Evolutionary conservation across 2,797 vertebrate genomes (phyloP), one percentile per base, ranked within the genome.

Genomic region (Denticeps clupeoides): DNA sequence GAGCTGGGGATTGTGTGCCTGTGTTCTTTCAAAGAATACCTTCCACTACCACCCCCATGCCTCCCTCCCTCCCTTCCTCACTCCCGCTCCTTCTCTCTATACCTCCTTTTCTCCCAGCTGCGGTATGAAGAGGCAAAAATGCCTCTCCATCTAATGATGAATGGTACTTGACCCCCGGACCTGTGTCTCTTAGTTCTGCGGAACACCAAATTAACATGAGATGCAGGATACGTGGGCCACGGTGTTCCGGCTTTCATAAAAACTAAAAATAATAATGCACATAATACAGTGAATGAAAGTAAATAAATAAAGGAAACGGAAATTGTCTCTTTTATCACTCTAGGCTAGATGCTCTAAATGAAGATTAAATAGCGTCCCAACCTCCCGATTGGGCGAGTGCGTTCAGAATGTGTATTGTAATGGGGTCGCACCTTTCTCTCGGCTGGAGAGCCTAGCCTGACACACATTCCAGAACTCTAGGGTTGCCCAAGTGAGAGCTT

Each of bases 91-190:
- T 71, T 70, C 74, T 21, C 38, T 38, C n/a, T 33, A 29, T 4
- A 23, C 22, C 24, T 51, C 45, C 56, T 71, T 67, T 60, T 65
- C 69, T 67, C 59, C 74, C 78, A 87, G 84, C 83, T 85, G 85
- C 70, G 65, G 62, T 75, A 74, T 73, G 79, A 85, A 87, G 83
- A 83, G 85, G 83, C 81, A 88, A 86, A 91, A 91, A 93, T 90
- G 89, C 89, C 90, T 89, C 89, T 89, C 87, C 81, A 84, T 78
- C 77, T 87, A 82, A 86, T 98, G 89, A 98, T 97, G 88, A 91
- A 98, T 96, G 90, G 86, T 80, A 78, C 88, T 93, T 93, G 90
- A 93, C 91, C 92, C 74, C 77, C 59, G 71, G 78, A 86, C 67
- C 72, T 69, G 73, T 75, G 85, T 80, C 74, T 77, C 71, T 69